These are phyloP conservation scores for Tragelaphus imberbis DNA, from an alignment of 2,113 vertebrate genomes.

Conservation along the genomic window DNA sequence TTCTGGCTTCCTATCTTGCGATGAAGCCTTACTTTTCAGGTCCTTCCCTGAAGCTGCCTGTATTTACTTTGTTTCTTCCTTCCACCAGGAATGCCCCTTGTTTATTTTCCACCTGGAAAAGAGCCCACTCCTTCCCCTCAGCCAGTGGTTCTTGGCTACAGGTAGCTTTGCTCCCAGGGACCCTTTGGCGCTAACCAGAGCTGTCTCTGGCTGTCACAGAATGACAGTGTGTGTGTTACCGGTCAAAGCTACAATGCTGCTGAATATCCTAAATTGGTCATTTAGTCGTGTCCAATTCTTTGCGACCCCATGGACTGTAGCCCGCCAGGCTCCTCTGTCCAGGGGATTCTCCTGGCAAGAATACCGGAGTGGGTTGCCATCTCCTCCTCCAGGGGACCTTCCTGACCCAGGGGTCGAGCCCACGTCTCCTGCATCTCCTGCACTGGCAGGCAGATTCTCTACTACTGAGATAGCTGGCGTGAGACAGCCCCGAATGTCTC, in stretches of 20 bases:
- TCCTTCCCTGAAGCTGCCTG: background rate
- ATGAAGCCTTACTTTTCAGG: background rate
- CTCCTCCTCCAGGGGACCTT: background rate
- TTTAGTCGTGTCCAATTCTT: background rate
- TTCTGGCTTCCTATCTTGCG: background rate
- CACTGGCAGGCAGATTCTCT: background rate
- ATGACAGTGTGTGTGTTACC: background rate
- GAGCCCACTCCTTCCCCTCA: background rate
- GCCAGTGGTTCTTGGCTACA: background rate
- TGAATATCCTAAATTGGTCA: rapidly evolving
- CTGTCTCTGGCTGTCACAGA: background rate
- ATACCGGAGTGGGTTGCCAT: background rate
- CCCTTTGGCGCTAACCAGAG: rapidly evolving
- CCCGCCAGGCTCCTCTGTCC: background rate
- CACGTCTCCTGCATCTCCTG: background rate
- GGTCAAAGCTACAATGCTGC: background rate
- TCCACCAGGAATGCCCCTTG: background rate
- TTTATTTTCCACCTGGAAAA: background rate
- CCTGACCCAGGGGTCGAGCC: background rate
- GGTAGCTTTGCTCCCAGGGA: background rate
- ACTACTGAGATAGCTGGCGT: background rate
- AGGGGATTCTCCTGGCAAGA: background rate
- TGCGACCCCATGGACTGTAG: background rate
- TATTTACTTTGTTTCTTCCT: background rate
- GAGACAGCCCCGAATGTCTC: background rate